These are phyloP conservation scores for Tetheella fluctuosa DNA, from an alignment of 2,888 invertebrate species.

Conservation along the genomic window DNA sequence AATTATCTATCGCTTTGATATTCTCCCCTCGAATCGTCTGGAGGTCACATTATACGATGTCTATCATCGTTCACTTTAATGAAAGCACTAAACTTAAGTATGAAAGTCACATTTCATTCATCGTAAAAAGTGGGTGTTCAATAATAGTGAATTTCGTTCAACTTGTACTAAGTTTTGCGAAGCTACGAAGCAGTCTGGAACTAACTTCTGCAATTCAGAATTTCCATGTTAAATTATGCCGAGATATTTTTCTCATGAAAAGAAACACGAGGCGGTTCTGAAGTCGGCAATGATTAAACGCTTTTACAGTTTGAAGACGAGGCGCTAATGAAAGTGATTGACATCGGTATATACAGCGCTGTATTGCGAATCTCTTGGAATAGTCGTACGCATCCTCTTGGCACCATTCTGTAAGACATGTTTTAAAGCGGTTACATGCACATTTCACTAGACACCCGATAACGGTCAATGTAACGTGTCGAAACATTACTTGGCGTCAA, in stretches of 20 bases:
- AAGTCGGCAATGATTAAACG: constrained; percentile 1
- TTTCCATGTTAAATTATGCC: neutral
- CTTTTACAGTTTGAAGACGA: neutral
- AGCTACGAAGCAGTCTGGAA: neutral
- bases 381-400: constrained; percentile 13
- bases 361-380: neutral
- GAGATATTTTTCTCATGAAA: neutral
- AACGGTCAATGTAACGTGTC: constrained; percentile 41
- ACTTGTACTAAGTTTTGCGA: neutral
- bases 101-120: constrained; percentile 6
- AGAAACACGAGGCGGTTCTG: neutral
- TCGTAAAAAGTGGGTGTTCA: neutral
- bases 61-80: constrained; percentile 6
- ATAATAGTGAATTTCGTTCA: neutral
- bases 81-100: constrained; percentile 1
- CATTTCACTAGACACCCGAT: constrained; percentile 45
- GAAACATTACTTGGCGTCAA: constrained; percentile 55
- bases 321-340: neutral
- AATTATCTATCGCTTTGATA: neutral
- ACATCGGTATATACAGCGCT: neutral
- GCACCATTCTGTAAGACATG: constrained; percentile 23
- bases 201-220: constrained; percentile 4
- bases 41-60: constrained; percentile 4
- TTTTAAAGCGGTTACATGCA: constrained; percentile 38
- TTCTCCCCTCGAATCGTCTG: neutral